Evolutionary conservation across 92 coral and sea anemone species (phyloP), one percentile per base, ranked within the genome.

Genomic region (Nematostella vectensis): DNA sequence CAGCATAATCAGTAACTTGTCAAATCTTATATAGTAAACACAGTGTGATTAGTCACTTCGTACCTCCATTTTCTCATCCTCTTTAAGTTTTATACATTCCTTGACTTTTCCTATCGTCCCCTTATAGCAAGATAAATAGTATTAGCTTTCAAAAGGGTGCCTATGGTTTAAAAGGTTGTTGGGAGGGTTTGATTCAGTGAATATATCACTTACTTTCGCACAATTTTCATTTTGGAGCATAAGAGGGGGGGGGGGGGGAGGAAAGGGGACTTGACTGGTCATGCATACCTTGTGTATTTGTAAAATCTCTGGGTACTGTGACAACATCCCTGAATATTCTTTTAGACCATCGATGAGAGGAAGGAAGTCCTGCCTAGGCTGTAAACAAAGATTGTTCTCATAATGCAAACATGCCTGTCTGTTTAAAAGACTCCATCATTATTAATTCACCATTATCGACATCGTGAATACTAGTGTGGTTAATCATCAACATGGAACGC

Each of bases 21-120:
- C 8, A 36, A 36, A 36, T 36, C 42, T 8, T n/a, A n/a, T n/a
- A n/a, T n/a, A 33, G 40, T 6, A 33, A 33, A 33, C 6, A 33
- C 15, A 33, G 6, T 33, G 15, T 15, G 15, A 33, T 33, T 6
- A 33, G 40, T 6, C 40, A 33, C 15, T 6, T 33, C 6, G 1
- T 63, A 89, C 97, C 87, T 89, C 97, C 66, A 89, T 84, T 78
- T 85, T 89, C 27, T 81, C 93, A 25, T 86, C 98, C 27, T 85
- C 88, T 45, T 74, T 79, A 26, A 77, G 67, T 61, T 79, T 81
- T 67, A 79, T 81, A 58, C 88, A 86, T 11, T 91, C 98, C 78
- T 91, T 91, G 18, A 91, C 83, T 59, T 86, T 91, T 39, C 79
- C 65, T 1, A 91, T 81, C 4, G 95, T 74, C 39, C 88, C 82